A percentile compares a stretch with the other conserved stretches of the same genome.
Conservation (phyloP, 2,888 invertebrate species). For the Nesidiocoris tenuis region DNA sequence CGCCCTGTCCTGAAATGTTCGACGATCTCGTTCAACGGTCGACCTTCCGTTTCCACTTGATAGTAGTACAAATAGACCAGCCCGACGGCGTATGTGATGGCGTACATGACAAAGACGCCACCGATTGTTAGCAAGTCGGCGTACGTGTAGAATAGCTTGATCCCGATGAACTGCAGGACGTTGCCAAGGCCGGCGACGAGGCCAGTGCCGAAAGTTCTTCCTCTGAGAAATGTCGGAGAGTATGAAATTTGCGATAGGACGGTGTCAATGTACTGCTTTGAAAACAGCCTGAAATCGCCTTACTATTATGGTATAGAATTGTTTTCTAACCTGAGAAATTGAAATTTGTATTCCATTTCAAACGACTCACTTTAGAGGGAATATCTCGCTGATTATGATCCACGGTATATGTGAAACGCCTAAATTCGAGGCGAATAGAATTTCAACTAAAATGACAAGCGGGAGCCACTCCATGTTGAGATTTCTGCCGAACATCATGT, state of each 20-base stretch:
- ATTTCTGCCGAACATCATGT: constrained; percentile 53
- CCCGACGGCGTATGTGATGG: constrained; percentile 59
- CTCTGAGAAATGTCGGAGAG: constrained; percentile 41
- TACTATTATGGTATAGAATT: not conserved
- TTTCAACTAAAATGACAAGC: constrained; percentile 55
- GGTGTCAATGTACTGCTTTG: not conserved
- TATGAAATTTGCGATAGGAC: too few relatives aligned
- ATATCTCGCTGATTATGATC: constrained; percentile 62
- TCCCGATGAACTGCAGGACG: constrained; percentile 45
- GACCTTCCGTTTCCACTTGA: constrained; percentile 80
- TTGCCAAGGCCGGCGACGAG: constrained; percentile 45
- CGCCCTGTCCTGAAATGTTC: constrained; percentile 30
- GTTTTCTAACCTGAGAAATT: too few relatives aligned
- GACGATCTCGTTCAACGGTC: constrained; percentile 67
- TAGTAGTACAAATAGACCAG: constrained; percentile 65
- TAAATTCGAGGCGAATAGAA: constrained; percentile 56
- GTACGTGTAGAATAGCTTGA: constrained; percentile 44
- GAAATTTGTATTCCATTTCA: too few relatives aligned
- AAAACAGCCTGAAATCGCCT: not conserved
- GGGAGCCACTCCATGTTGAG: constrained; percentile 56
- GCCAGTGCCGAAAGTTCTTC: constrained; percentile 45
- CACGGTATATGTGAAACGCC: constrained; percentile 59
- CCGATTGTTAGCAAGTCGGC: constrained; percentile 43
- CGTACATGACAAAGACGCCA: constrained; percentile 52
- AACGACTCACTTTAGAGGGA: constrained; percentile 60